Base-by-base conservation (phyloP, 2,797 vertebrate species). In the Pachyuromys duprasi region DNA sequence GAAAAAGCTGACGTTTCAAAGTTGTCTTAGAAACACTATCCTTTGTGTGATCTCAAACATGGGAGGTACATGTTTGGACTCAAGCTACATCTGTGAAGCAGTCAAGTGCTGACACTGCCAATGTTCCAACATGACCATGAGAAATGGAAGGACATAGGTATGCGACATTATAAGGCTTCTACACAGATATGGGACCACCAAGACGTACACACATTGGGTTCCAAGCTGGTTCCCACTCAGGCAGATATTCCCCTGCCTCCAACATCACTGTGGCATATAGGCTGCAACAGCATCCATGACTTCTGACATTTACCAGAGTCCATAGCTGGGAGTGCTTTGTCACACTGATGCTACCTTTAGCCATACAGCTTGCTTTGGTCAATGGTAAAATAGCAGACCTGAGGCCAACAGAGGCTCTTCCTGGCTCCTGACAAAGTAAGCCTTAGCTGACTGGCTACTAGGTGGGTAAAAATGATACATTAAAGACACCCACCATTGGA, bases 11-110 rank as follows among this genome's bases (percentile, higher is more conserved):
- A 87, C 95, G 97, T 97, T 98, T 98, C 97, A 97, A 98, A 95
- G 96, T 97, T 98, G 97, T 98, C 98, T 98, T 98, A 97, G 98
- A 98, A 98, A 98, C 95, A 82, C 98, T 96, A 96, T 93, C 97
- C 95, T 8, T 95, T 96, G 96, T 97, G 97, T 97, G 97, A 97
- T 97, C 97, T 96, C 91, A 97, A 98, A 98, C 86, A 97, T 20
- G 28, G 97, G 96, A 97, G 62, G 96, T 93, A 33, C 80, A 90
- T 97, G 97, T 45, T 97, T 97, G 95, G 88, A 95, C 33, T 81
- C 97, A 94, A 96, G 94, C 97, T 97, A 94, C 72, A 96, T 97
- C 94, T 86, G 74, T 90, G 81, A 97, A 97, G 90, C 39, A 96
- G 76, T 72, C 79, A 96, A 90, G 81, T 42, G 81, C 90, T 76